These are phyloP conservation scores for Alexandromys fortis DNA, from an alignment of 2,113 vertebrate genomes.

Conservation along the genomic window DNA sequence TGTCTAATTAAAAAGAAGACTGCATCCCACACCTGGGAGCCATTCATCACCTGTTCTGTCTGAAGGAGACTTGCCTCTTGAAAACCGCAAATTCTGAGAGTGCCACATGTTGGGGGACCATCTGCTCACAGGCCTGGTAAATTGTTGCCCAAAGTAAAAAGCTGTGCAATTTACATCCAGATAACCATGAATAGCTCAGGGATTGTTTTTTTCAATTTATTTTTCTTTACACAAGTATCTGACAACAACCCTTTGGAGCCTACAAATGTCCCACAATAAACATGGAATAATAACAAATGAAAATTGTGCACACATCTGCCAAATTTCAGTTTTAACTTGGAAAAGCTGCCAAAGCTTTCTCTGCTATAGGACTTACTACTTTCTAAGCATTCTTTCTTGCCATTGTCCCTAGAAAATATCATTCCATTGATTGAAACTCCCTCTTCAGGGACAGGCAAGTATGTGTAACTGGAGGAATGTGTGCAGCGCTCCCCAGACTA, in stretches of 20 bases:
- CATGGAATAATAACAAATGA: background rate
- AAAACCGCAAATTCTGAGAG: background rate
- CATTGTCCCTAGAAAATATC: background rate
- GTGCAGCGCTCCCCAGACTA: background rate
- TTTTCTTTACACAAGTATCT: background rate
- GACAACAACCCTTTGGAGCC: background rate
- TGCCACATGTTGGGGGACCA: background rate
- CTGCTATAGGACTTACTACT: slow-evolving; percentile 24
- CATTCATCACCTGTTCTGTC: background rate
- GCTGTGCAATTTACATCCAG: background rate
- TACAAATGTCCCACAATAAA: slow-evolving; percentile 45
- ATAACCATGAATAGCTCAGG: background rate
- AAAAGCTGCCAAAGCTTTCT: slow-evolving; percentile 15
- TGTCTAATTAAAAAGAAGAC: background rate
- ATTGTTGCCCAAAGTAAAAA: background rate
- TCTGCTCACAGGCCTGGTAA: background rate
- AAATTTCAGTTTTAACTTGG: slow-evolving; percentile 58
- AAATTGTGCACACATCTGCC: slow-evolving; percentile 13
- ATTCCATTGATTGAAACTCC: slow-evolving; percentile 5
- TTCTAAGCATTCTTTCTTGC: background rate
- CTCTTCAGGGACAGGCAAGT: background rate
- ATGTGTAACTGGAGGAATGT: slow-evolving; percentile 33
- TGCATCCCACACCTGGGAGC: background rate
- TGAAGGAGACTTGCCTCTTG: background rate
- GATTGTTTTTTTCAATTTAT: background rate